These are phyloP conservation scores for Andrena flavipes DNA, from an alignment of 2,888 invertebrate genomes.

Conservation along the genomic window DNA sequence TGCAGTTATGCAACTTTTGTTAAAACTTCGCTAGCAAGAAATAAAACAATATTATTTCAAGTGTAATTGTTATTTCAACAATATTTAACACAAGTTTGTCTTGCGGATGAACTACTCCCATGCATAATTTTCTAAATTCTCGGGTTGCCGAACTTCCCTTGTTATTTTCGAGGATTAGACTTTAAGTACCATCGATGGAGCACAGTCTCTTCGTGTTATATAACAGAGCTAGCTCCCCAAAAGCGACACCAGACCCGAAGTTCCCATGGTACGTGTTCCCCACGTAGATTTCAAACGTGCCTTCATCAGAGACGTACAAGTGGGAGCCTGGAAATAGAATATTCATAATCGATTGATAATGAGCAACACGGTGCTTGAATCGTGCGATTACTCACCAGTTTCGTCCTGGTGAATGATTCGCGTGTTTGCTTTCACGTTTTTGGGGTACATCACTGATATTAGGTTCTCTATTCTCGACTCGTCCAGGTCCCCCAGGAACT, in stretches of 20 bases:
- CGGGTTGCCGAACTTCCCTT: too few relatives aligned
- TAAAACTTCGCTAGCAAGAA: too few relatives aligned
- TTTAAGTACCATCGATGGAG: slow-evolving; percentile 90
- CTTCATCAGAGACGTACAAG: slow-evolving; percentile 93
- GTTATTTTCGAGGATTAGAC: neutral
- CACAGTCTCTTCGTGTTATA: slow-evolving; percentile 96
- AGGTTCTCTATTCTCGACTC: slow-evolving; percentile 90
- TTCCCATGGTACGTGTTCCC: slow-evolving; percentile 90
- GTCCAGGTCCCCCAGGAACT: slow-evolving; percentile 92
- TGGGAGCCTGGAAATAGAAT: slow-evolving; percentile 87
- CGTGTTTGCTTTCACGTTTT: slow-evolving; percentile 88
- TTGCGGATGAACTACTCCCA: too few relatives aligned
- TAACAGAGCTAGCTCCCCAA: slow-evolving; percentile 96
- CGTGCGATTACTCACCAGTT: slow-evolving; percentile 84
- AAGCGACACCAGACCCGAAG: slow-evolving; percentile 92
- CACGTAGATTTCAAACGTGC: slow-evolving; percentile 93
- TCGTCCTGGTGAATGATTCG: slow-evolving; percentile 92
- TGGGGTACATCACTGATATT: slow-evolving; percentile 91
- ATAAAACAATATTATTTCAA: too few relatives aligned
- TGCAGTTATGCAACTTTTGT: too few relatives aligned
- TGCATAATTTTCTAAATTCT: too few relatives aligned
- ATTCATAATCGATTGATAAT: too few relatives aligned
- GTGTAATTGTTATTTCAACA: too few relatives aligned
- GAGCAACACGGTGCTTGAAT: neutral
- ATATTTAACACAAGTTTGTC: too few relatives aligned